These are phyloP conservation scores for Conchocele bisecta DNA, from an alignment of 2,888 invertebrate genomes.

Conservation along the genomic window DNA sequence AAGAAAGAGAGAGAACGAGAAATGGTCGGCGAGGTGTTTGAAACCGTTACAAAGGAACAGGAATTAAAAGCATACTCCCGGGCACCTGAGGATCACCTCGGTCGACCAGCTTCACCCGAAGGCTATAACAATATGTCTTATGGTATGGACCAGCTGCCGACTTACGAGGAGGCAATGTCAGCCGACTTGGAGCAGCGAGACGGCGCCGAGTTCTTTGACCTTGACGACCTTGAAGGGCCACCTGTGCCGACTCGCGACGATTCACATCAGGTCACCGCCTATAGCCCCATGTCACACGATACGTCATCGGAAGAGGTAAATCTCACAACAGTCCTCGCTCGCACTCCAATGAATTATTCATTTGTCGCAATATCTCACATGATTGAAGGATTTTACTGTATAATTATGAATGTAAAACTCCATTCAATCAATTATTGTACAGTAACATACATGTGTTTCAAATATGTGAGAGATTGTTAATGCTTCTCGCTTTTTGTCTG, in stretches of 20 bases:
- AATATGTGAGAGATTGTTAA: too few species aligned
- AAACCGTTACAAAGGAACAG: slow-evolving; percentile 1
- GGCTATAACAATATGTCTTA: slow-evolving; percentile 61
- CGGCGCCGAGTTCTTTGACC: slow-evolving; percentile 59
- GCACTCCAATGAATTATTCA: too few species aligned
- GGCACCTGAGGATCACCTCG: slow-evolving; percentile 21
- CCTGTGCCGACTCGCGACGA: slow-evolving; percentile 68
- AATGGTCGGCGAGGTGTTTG: neutral
- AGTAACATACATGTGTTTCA: too few species aligned
- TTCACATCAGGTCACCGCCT: slow-evolving; percentile 47
- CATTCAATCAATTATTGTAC: too few species aligned
- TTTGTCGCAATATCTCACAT: neutral
- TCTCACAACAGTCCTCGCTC: too few species aligned
- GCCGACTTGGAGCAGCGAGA: slow-evolving; percentile 42
- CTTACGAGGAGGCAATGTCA: slow-evolving; percentile 68
- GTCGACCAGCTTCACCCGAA: slow-evolving; percentile 44
- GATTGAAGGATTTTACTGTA: neutral
- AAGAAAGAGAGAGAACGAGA: neutral
- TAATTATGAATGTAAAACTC: too few species aligned
- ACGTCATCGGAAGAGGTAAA: slow-evolving; percentile 67
- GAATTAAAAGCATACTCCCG: slow-evolving; percentile 45
- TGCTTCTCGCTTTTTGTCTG: too few species aligned
- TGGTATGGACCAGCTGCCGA: slow-evolving; percentile 59
- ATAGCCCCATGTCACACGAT: slow-evolving; percentile 15
- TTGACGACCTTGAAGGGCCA: slow-evolving; percentile 64